Evolutionary conservation across 2,797 vertebrate species (phyloP).

Genomic region (Muscicapa comitata): DNA sequence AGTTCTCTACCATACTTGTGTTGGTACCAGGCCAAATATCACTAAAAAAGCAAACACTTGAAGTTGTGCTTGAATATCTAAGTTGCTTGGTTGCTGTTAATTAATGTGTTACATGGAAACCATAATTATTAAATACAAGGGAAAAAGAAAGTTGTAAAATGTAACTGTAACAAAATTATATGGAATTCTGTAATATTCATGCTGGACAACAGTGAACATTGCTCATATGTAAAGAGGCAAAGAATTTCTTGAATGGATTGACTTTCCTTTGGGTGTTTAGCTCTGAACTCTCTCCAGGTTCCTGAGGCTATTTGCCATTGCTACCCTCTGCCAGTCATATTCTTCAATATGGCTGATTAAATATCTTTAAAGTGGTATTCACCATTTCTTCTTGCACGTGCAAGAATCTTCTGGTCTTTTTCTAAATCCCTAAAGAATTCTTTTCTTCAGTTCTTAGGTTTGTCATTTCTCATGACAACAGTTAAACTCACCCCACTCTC

Average conservation of each 20-base stretch:
- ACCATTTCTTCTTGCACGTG: background rate
- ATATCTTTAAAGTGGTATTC: background rate
- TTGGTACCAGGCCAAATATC: background rate
- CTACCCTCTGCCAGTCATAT: background rate
- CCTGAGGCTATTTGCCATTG: background rate
- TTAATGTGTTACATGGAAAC: background rate
- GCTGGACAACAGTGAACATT: background rate
- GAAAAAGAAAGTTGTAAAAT: background rate
- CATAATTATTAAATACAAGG: background rate
- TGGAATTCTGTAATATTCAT: background rate
- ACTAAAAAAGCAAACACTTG: background rate
- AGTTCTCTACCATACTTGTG: background rate
- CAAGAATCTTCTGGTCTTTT: background rate
- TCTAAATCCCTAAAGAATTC: background rate
- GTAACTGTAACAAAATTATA: background rate
- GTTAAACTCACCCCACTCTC: accelerated
- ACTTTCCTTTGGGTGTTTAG: background rate
- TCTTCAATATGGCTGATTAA: background rate
- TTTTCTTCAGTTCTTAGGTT: background rate
- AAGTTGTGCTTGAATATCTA: background rate
- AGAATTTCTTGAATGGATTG: background rate
- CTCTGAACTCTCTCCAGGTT: background rate
- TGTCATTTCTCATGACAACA: background rate
- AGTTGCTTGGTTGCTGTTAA: background rate
- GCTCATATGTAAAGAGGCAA: background rate